Base-by-base conservation (phyloP, 2,797 vertebrate genomes). In the Muraenolepis orangiensis region DNA sequence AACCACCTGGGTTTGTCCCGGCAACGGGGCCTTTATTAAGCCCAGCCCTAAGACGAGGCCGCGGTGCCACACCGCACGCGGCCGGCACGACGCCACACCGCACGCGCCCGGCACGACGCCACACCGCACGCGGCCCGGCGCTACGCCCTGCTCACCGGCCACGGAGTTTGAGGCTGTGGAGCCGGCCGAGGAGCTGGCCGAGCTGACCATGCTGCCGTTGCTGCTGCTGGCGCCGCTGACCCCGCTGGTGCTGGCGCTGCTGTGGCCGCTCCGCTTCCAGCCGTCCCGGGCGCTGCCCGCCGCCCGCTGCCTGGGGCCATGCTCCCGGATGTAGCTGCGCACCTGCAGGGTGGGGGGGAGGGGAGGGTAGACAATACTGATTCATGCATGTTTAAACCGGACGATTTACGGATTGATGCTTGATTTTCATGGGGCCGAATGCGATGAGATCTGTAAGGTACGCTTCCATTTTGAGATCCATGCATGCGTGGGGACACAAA, bases 151-250 rank as follows among this genome's bases (percentile, higher is more conserved):
- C 75, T 72, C 31, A 91, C 91, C 91, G 69, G 91, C 88, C 12
- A 91, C 74, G 16, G 91, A 92, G 87, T 95, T 96, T 90, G 97
- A 94, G 42, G 91, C 93, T 0, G 96, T 96, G 78, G 96, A 97
- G 46, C 95, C 93, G 0, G 94, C 90, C 13, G 97, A 98, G 67
- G 96, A 98, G 94, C 97, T 98, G 6, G 89, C 88, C 0, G 96
- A 96, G 86, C 97, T 98, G 86, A 97, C 96, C 95, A 98, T 96
- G 94, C 98, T 99, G 89, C 94, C 96, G 73, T 96, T 96, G 6
- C 96, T 98, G 92, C 97, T 98, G 91, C 96, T 96, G 85, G 94
- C 91, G 0, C 94, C 95, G 0, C 97, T 98, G 82, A 96, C 91
- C 0, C 95, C 96, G 0, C 98, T 96, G 51, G 95, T 94, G 76